Evolutionary conservation across 1,140 invertebrate species (phyloP), one percentile per base, ranked within the genome.

Genomic region (Brachionus angularis): DNA sequence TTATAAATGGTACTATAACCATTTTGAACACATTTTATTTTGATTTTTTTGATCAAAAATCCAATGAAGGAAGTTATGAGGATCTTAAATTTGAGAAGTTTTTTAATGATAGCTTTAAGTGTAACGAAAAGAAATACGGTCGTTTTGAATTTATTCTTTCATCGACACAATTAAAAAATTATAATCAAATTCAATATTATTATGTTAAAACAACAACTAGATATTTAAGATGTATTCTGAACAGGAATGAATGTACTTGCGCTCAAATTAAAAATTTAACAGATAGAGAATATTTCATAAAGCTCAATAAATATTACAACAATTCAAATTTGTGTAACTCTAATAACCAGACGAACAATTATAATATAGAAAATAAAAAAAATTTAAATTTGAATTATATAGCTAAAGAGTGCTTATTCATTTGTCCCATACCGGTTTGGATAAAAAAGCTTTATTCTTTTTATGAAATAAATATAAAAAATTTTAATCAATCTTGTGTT

Each of bases 151-250:
- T 39, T 29, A 23, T 58, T 16, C 16, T 58, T 4, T 21, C 53
- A 16, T 67, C 62, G 29, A 47, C 62, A 3, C 18, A 34, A 7
- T 31, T 67, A 33, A 31, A 27, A 18, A 42, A 42, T 10, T 67
- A 47, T 18, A 3, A 67, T 10, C 21, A 23, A 8, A 34, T 67
- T 1, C 62, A 67, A 23, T 47, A 39, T 23, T 67, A 47, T 67
- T 67, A 47, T 5, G 36, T 50, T 5, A 67, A 33, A 46, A 25
- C 62, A 12, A 50, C 46, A 47, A 47, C 42, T 0, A 46, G 7
- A 46, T 67, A 67, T 21, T 47, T 67, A 21, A n/a, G 29, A n/a
- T 67, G 62, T 33, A 10, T 46, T 14, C 34, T 67, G 25, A 33
- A 34, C 16, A 46, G 33, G 10, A 7, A 27, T 0, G 39, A 29